These are phyloP conservation scores for Muscicapa striata DNA, from an alignment of 2,797 vertebrate species.

Conservation along the genomic window DNA sequence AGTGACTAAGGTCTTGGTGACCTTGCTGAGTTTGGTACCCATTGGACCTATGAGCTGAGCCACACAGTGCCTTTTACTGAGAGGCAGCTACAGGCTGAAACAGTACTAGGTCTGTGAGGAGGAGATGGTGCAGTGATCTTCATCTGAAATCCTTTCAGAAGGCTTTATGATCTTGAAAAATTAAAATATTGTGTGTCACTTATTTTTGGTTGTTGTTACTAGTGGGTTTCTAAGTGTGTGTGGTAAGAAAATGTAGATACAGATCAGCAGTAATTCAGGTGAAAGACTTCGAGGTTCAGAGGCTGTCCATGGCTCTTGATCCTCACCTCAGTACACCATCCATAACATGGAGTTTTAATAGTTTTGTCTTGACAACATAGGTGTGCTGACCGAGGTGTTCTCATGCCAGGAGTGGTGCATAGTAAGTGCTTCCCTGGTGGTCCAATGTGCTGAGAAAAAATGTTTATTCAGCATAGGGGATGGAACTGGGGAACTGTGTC, in stretches of 20 bases:
- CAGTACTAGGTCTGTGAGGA: neutral
- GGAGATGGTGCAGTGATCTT: neutral
- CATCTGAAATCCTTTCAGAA: neutral
- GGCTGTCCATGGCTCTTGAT: neutral
- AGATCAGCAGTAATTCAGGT: neutral
- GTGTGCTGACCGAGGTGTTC: neutral
- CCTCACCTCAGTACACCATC: neutral
- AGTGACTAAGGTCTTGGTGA: neutral
- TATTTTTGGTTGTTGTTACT: neutral
- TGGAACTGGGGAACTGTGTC: neutral
- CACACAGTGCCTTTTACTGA: neutral
- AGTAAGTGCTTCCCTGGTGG: neutral
- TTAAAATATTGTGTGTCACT: neutral
- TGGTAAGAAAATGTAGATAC: neutral
- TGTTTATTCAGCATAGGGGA: neutral
- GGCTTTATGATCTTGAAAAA: neutral
- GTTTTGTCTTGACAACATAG: neutral
- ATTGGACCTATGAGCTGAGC: neutral
- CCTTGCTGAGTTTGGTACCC: neutral
- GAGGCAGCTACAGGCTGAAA: neutral
- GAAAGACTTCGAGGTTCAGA: neutral
- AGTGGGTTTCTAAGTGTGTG: accelerated
- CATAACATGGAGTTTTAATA: neutral
- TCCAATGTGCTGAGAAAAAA: neutral
- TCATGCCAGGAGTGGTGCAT: neutral